phyloP scores from a whole-genome alignment of 2,888 invertebrate species.

The Plagodis dolabraria region DNA sequence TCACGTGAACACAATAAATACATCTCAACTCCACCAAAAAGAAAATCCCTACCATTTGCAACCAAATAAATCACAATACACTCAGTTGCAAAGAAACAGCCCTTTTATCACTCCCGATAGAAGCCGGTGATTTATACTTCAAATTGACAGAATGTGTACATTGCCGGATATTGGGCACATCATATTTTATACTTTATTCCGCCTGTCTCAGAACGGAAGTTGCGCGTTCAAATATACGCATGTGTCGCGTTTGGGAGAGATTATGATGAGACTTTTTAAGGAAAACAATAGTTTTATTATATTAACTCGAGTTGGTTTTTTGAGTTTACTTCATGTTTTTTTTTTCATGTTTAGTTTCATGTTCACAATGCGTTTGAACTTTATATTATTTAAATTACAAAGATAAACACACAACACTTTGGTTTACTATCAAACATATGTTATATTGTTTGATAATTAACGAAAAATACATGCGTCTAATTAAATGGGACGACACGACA shows the following conservation, averaged over 20 bases:
- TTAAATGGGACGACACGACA: no score
- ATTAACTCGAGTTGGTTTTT: no score
- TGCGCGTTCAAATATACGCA: conserved; percentile 29
- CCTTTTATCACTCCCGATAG: conserved; percentile 48
- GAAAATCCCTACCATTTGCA: conserved; percentile 23
- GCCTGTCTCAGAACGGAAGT: conserved; percentile 15
- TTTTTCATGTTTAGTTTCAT: no score
- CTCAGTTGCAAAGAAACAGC: conserved; percentile 38
- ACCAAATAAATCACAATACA: conserved; percentile 39
- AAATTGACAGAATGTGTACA: conserved; percentile 49
- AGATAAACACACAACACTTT: no score
- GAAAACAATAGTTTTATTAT: no score
- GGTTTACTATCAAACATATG: no score
- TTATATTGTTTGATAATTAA: no score
- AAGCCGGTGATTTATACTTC: conserved; percentile 48
- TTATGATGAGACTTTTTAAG: no score
- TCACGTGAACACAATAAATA: conserved; percentile 1
- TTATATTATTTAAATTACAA: no score
- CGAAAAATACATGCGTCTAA: no score
- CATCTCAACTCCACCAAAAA: conserved; percentile 4
- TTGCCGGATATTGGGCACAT: conserved; percentile 47
- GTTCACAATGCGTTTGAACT: no score
- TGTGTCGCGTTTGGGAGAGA: not conserved
- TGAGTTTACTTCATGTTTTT: no score
- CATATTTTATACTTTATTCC: conserved; percentile 59